Conservation (phyloP, 2,888 invertebrate genomes). For the Lasioglossum marginatum region DNA sequence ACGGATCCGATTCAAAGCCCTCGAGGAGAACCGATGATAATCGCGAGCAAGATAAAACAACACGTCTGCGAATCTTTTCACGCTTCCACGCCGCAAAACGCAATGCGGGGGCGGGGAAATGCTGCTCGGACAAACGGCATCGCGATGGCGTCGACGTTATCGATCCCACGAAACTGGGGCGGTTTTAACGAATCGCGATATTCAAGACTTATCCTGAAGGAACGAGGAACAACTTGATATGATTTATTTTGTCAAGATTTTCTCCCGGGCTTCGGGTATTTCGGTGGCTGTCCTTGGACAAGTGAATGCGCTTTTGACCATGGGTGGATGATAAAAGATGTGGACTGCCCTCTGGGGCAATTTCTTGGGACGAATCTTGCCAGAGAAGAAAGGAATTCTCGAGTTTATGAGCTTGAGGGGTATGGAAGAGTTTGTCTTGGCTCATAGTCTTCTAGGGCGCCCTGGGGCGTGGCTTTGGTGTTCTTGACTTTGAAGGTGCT, state of each 20-base stretch:
- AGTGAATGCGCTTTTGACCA: neutral
- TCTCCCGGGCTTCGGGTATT: neutral
- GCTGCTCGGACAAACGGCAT: conserved; percentile 7
- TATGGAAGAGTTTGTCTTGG: neutral
- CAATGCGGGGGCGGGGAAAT: neutral
- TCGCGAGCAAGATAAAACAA: neutral
- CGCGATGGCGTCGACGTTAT: conserved; percentile 22
- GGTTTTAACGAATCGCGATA: conserved; percentile 23
- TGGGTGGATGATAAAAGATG: neutral
- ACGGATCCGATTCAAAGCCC: neutral
- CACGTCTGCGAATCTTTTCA: neutral
- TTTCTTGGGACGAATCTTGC: neutral
- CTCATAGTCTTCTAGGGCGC: neutral
- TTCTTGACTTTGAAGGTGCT: neutral
- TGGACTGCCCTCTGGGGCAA: neutral
- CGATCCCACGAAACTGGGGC: conserved; percentile 46
- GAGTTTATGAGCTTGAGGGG: neutral
- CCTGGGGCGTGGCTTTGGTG: neutral
- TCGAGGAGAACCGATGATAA: neutral
- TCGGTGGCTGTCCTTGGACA: neutral
- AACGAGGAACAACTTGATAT: neutral
- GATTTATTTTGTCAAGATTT: neutral
- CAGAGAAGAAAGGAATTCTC: neutral
- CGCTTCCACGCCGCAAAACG: neutral
- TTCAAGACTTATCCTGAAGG: conserved; percentile 14